Base-by-base conservation (phyloP, 2,888 invertebrate species). In the Hirtodrosophila alboralis region DNA sequence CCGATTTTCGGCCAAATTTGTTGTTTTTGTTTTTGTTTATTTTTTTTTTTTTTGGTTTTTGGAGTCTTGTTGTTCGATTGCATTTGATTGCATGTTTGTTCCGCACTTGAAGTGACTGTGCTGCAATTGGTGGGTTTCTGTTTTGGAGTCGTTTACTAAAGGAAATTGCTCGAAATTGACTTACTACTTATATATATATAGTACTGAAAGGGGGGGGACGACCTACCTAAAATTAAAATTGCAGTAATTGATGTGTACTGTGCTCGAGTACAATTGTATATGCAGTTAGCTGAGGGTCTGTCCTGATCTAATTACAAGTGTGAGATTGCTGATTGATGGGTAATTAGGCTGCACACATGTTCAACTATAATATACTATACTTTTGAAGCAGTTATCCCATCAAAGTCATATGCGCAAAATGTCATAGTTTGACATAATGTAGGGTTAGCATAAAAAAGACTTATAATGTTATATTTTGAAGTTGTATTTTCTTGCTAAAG, bases 51-150 rank as follows among this genome's bases (percentile, higher is more conserved):
- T 61, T 43, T 12, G 31, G 41, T 37, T 49, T 61, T 43, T 14
- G 34, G 41, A 36, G 37, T 34, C 51, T 36, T 44, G 53, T 21
- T 51, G 52, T 75, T 85, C 84, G 76, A 85, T 86, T 84, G 79
- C 86, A 79, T 86, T 86, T 86, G 79, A 80, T 85, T 85, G 79
- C 86, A 84, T 80, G 79, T 84, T 83, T 75, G 79, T 44, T 45
- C 48, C 57, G 79, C 75, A 60, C 54, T 62, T 53, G 26, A 60
- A 52, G 37, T 54, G 47, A 23, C 63, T 63, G 53, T 14, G 72
- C 79, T 80, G 68, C 79, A 80, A 80, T 80, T 80, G 79, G 79
- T 74, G 66, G 77, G 52, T 44, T n/a, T 68, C 40, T 10, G 3
- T 58, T 28, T 51, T 36, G 31, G 36, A 61, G 37, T 56, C 73